Conservation (phyloP, 2,797 vertebrate genomes). For the Tokudaia muenninki region DNA sequence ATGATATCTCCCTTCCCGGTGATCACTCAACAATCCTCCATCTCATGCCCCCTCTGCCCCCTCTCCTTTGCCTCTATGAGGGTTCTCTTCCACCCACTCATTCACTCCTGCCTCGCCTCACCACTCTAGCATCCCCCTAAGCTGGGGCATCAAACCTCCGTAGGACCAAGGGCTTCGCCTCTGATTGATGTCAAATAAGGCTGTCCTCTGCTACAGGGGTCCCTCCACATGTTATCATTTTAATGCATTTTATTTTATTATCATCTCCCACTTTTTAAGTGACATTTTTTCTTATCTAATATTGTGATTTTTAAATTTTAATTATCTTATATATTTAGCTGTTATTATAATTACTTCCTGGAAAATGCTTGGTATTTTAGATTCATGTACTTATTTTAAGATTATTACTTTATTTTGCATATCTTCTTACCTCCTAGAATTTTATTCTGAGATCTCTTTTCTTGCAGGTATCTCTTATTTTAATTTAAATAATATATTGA, state of each 20-base stretch:
- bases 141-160: too few species aligned
- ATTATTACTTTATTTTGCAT: background rate
- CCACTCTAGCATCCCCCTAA: background rate
- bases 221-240: background rate
- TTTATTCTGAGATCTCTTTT: conserved; percentile 2
- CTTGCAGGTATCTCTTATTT: background rate
- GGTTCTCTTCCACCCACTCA: background rate
- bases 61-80: background rate
- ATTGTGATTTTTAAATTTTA: conserved; percentile 23
- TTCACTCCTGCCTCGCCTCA: background rate
- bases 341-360: background rate
- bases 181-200: background rate
- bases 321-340: background rate
- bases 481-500: background rate
- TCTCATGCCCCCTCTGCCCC: background rate
- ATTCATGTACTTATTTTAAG: background rate
- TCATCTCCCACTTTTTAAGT: background rate
- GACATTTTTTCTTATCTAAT: background rate
- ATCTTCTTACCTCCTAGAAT: background rate
- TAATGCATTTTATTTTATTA: background rate
- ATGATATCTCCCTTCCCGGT: too few species aligned
- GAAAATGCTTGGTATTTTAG: background rate
- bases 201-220: background rate
- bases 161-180: background rate
- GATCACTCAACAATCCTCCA: background rate